phyloP scores from a whole-genome alignment of 2,113 vertebrate species.

The Apistogramma diplotaenia region DNA sequence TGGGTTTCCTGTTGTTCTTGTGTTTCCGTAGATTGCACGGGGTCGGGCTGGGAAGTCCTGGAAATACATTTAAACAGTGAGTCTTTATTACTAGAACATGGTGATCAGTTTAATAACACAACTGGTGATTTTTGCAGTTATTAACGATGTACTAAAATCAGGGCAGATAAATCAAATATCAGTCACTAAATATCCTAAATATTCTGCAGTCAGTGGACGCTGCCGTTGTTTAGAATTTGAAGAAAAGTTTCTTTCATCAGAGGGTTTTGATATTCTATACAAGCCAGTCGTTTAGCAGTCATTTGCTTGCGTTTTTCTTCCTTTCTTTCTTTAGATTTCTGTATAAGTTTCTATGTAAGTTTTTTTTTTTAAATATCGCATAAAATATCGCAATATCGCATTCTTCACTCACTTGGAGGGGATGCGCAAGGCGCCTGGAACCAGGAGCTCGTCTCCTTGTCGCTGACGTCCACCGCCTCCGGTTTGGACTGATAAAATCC shows the following conservation, averaged over 20 bases:
- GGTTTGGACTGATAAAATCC: constrained; percentile 45
- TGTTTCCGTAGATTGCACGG: constrained; percentile 80
- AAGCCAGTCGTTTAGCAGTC: not conserved
- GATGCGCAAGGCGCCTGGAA: constrained; percentile 68
- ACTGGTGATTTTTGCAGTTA: not conserved
- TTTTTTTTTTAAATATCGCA: not conserved
- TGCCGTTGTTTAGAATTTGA: not conserved
- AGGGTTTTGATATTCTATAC: not conserved
- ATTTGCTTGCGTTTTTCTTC: not conserved
- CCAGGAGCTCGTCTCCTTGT: constrained; percentile 64
- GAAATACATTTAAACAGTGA: constrained; percentile 4
- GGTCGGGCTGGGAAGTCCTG: constrained; percentile 69
- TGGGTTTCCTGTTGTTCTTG: constrained; percentile 86
- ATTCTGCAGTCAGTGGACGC: not conserved
- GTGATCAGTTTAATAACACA: not conserved
- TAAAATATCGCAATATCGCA: not conserved
- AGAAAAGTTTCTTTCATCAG: not conserved
- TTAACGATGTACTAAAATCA: not conserved
- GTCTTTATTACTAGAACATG: not conserved
- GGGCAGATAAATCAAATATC: not conserved
- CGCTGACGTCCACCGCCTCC: constrained; percentile 57
- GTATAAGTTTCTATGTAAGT: not conserved
- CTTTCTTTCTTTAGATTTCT: not conserved
- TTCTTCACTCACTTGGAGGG: constrained; percentile 71
- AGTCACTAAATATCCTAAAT: not conserved